Evolutionary conservation across 2,888 invertebrate genomes (phyloP), one percentile per base, ranked within the genome.

Genomic region (Drosophila dives): DNA sequence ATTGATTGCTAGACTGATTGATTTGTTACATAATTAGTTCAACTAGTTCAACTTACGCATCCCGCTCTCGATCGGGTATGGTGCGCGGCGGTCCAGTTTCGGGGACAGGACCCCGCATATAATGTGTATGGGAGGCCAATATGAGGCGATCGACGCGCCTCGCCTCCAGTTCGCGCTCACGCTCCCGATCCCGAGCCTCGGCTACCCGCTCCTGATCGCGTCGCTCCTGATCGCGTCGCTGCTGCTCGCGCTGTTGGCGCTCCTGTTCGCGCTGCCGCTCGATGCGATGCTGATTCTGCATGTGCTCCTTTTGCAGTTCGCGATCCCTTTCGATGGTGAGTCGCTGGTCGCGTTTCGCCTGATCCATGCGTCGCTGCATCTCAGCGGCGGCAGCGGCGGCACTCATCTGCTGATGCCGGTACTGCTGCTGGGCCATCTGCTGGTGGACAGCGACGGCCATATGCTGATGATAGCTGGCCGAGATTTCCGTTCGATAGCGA

Each of bases 401-500:
- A 7, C 64, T 82, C 64, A 91, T 85, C 67, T 82, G 87, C 66
- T 93, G 93, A 86, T 93, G 93, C 88, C 68, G 80, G 20, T 87
- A 82, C 34, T 81, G 84, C 51, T 86, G 86, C 76, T 82, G 74
- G 40, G 67, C 83, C 56, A 93, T 91, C 29, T 93, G 83, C 50
- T 88, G 90, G 6, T 81, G 83, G 36, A 92, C 78, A 3, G 91
- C 29, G 75, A 90, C 66, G 77, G 88, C 60, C 91, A 91, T 70
- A 76, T 83, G 82, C 11, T 90, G 90, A 49, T 94, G 94, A 45
- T 93, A 93, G 87, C 94, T 91, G 8, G 90, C 89, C 68, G 84
- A 77, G 75, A 94, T 90, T 34, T 94, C 75, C 92, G 55, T 20
- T 5, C 95, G 72, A 94, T 91, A 93, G 20, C 93, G 92, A 23